A percentile compares a stretch with the other conserved stretches of the same genome.
Evolutionary conservation across 2,113 vertebrate genomes (phyloP).

Genomic region (Siniperca knerii): DNA sequence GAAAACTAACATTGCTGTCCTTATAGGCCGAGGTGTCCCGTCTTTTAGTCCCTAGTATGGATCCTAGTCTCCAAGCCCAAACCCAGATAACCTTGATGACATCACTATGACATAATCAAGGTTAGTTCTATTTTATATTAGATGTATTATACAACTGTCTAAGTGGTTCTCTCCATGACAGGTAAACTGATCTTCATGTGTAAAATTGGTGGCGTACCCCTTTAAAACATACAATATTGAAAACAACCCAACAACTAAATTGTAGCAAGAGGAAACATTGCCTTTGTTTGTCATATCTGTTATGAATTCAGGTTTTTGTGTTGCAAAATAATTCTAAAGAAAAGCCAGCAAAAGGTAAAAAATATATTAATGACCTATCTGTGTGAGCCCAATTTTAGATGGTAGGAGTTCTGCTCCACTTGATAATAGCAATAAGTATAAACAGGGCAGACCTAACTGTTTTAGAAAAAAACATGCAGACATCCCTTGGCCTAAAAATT

Average conservation of each 20-base stretch:
- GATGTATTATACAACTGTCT: background rate
- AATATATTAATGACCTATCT: background rate
- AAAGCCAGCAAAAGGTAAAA: background rate
- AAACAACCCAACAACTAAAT: background rate
- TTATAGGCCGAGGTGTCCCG: background rate
- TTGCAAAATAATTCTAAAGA: background rate
- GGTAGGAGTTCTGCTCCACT: background rate
- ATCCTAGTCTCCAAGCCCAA: too few relatives aligned
- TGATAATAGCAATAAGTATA: background rate
- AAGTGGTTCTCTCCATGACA: too few relatives aligned
- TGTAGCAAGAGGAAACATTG: background rate
- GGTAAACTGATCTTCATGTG: background rate
- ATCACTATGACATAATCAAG: too few relatives aligned
- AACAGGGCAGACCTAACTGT: background rate
- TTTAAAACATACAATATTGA: background rate
- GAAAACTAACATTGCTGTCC: too few relatives aligned
- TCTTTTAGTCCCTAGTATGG: background rate
- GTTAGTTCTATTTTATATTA: background rate
- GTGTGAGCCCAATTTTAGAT: background rate
- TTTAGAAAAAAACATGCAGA: background rate
- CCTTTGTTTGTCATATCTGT: background rate
- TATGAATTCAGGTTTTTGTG: background rate
- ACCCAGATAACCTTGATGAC: too few relatives aligned
- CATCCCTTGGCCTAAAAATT: conserved; percentile 18
- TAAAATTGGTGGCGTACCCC: background rate